Evolutionary conservation across 2,113 vertebrate species (phyloP).

Genomic region (Paraplagusia blochii): DNA sequence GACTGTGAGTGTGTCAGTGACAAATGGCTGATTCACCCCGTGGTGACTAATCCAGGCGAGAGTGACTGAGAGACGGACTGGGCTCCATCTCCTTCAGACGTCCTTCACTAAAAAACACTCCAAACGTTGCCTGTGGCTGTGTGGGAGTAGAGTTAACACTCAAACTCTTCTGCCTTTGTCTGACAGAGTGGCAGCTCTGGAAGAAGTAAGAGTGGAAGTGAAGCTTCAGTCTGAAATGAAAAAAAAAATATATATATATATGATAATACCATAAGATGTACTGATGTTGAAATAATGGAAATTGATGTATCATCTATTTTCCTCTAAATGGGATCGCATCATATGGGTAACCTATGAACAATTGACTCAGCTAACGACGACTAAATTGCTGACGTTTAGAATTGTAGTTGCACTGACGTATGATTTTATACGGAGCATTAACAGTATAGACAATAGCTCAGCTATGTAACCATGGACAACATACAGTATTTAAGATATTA

Average conservation of each 20-base stretch:
- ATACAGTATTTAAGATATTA: too few species aligned
- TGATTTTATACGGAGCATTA: too few species aligned
- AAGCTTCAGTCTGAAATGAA: constrained; percentile 39
- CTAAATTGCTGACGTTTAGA: too few species aligned
- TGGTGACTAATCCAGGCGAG: constrained; percentile 56
- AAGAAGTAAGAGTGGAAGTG: constrained; percentile 15
- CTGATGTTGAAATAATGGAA: too few species aligned
- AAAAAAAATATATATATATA: constrained; percentile 20
- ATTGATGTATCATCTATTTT: too few species aligned
- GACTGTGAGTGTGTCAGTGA: constrained; percentile 61
- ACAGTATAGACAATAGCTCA: too few species aligned
- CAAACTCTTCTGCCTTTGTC: constrained; percentile 23
- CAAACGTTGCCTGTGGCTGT: constrained; percentile 52
- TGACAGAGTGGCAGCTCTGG: constrained; percentile 34
- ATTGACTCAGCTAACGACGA: too few species aligned
- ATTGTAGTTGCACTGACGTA: too few species aligned
- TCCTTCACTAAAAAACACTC: constrained; percentile 56
- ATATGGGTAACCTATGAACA: too few species aligned
- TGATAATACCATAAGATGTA: constrained; percentile 3
- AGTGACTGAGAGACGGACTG: constrained; percentile 14
- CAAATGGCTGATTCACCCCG: constrained; percentile 62
- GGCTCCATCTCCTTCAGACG: constrained; percentile 59
- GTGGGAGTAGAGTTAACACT: constrained; percentile 53
- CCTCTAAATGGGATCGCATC: too few species aligned
- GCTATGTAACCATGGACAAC: too few species aligned